A percentile compares a stretch with the other conserved stretches of the same genome.
phyloP scores from a whole-genome alignment of 2,113 vertebrate genomes.

The Murina feae region DNA sequence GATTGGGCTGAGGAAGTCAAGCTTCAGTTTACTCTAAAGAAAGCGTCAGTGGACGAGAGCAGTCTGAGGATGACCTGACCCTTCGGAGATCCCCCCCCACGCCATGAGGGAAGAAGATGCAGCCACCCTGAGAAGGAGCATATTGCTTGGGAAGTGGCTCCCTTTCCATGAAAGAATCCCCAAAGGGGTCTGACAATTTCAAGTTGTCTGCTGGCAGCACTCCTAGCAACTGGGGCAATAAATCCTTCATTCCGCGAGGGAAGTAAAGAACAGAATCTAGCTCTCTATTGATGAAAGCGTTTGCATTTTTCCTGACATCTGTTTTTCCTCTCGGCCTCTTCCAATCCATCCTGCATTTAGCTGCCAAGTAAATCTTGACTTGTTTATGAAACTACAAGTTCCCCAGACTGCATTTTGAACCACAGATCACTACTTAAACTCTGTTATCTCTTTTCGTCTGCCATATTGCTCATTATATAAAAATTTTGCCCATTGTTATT shows the following conservation, averaged over 20 bases:
- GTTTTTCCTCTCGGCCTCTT: neutral
- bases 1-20: neutral
- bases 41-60: neutral
- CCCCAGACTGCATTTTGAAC: neutral
- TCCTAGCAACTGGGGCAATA: neutral
- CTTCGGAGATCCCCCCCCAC: neutral
- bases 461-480: neutral
- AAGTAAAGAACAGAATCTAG: neutral
- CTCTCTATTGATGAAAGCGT: neutral
- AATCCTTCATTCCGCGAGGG: neutral
- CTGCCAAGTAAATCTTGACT: neutral
- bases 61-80: neutral
- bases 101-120: neutral
- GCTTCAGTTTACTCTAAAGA: neutral
- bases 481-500: neutral
- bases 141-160: neutral
- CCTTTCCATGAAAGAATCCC: neutral
- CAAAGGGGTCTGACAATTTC: neutral
- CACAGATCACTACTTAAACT: neutral
- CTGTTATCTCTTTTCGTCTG: neutral
- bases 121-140: fast-evolving
- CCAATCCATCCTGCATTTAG: neutral
- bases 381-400: neutral
- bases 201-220: neutral
- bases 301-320: neutral